Percentiles rank a stretch among this genome's conserved stretches.
Evolutionary conservation across 1,140 invertebrate species (phyloP).

Genomic region (Asbolus verrucosus): DNA sequence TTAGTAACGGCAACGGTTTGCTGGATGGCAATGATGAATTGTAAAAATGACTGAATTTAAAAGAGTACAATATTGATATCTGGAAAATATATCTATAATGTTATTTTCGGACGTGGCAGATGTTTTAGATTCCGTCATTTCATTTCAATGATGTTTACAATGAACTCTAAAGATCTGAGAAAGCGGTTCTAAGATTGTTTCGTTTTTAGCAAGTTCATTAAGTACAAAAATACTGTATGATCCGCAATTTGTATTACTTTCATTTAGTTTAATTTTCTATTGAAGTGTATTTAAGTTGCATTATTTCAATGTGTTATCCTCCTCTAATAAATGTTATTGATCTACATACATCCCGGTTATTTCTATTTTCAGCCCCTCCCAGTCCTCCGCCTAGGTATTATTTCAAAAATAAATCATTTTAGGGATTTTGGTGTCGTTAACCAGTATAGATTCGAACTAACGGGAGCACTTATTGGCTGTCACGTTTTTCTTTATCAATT

Average conservation of each 20-base stretch:
- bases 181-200: too few relatives aligned
- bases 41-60: slow-evolving; percentile 18
- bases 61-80: slow-evolving; percentile 17
- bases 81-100: slow-evolving; percentile 20
- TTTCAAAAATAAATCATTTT: too few relatives aligned
- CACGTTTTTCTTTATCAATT: neutral
- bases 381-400: too few relatives aligned
- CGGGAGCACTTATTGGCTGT: neutral
- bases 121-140: slow-evolving; percentile 17
- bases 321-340: slow-evolving; percentile 25
- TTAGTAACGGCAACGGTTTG: slow-evolving; percentile 37
- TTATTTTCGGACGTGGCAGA: slow-evolving; percentile 13
- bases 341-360: too few relatives aligned
- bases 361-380: neutral
- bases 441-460: too few relatives aligned
- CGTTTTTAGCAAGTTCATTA: neutral
- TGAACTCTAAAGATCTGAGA: slow-evolving; percentile 18
- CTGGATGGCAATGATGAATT: slow-evolving; percentile 4
- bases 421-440: too few relatives aligned
- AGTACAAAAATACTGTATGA: neutral
- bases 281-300: slow-evolving; percentile 19
- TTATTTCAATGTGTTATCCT: slow-evolving; percentile 21
- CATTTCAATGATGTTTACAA: neutral
- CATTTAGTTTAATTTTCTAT: slow-evolving; percentile 33
- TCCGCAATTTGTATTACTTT: slow-evolving; percentile 17